Evolutionary conservation across 2,797 vertebrate species (phyloP), one percentile per base, ranked within the genome.

Genomic region (Uromys caudimaculatus): DNA sequence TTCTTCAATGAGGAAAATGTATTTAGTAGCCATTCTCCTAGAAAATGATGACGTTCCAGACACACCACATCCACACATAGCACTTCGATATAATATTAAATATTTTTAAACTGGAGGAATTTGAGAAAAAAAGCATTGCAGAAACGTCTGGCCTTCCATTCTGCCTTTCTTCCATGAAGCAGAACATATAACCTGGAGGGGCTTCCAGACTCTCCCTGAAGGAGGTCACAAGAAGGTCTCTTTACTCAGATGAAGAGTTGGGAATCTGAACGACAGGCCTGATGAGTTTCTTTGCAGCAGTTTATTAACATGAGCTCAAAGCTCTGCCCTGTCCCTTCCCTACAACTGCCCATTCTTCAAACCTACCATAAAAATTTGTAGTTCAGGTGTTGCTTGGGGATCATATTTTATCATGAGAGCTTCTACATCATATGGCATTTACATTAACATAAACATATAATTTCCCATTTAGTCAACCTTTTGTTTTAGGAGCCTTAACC

Each of bases 1-100:
- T 88, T 96, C 50, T 93, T 94, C 56, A 64, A 1, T n/a, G 27
- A 92, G 44, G 24, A 87, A 29, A 94, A 12, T 21, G 29, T 62
- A 1, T 60, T 71, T 67, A 35, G 47, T 11, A 90, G 41, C 35
- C 2, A 6, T n/a, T 92, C 1, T 78, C 52, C 44, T 56, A 82
- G 14, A 5, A 24, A 76, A 69, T 6, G 29, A 88, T 1, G 7
- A 47, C 0, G 10, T 41, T 84, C 17, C 87, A 52, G 58, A 50
- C 41, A 67, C 5, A 56, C 8, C 50, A 19, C 35, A 19, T 44
- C 5, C 2, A n/a, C 47, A 60, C 56, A 27, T 16, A 13, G 21
- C 29, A 50, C 35, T 58, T 19, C 69, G 14, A 32, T n/a, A 14
- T 41, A 67, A 41, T 35, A 60, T 32, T 69, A 58, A 50, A 19